Evolutionary conservation across 2,888 invertebrate species (phyloP).

Genomic region (Choristoneura rosaceana): DNA sequence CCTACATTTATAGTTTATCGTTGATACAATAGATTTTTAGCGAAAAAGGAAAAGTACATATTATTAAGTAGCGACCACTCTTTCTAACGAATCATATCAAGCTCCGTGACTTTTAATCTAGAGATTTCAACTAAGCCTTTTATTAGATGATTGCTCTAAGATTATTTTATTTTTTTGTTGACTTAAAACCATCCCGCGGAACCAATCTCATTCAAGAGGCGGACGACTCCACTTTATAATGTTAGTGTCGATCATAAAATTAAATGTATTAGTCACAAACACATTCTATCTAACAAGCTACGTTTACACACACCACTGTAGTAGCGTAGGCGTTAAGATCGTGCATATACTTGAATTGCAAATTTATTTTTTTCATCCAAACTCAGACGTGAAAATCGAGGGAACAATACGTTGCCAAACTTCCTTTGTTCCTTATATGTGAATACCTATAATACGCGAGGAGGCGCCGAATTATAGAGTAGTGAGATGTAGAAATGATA

Average conservation of each 20-base stretch:
- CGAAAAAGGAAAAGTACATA: neutral
- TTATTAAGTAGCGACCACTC: neutral
- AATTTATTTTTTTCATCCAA: conserved; percentile 66
- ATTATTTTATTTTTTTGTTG: neutral
- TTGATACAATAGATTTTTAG: no score
- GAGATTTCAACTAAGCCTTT: neutral
- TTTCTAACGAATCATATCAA: neutral
- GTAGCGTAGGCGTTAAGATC: conserved; percentile 60
- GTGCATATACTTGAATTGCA: conserved; percentile 65
- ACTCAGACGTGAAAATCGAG: conserved; percentile 64
- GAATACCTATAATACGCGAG: conserved; percentile 54
- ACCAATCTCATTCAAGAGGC: neutral
- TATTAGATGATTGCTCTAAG: neutral
- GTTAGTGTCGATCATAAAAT: conserved; percentile 17
- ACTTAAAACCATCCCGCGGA: neutral
- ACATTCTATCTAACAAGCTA: conserved; percentile 13
- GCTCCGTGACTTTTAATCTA: neutral
- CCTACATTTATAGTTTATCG: no score
- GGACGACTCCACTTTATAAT: neutral
- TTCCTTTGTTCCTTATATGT: conserved; percentile 80
- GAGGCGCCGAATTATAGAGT: conserved; percentile 59
- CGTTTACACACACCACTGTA: conserved; percentile 6
- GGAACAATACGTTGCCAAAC: conserved; percentile 76
- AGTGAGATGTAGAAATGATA: conserved; percentile 42
- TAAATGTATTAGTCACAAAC: conserved; percentile 2